Evolutionary conservation across 2,888 invertebrate genomes (phyloP).

Genomic region (Drosophila prostipennis): DNA sequence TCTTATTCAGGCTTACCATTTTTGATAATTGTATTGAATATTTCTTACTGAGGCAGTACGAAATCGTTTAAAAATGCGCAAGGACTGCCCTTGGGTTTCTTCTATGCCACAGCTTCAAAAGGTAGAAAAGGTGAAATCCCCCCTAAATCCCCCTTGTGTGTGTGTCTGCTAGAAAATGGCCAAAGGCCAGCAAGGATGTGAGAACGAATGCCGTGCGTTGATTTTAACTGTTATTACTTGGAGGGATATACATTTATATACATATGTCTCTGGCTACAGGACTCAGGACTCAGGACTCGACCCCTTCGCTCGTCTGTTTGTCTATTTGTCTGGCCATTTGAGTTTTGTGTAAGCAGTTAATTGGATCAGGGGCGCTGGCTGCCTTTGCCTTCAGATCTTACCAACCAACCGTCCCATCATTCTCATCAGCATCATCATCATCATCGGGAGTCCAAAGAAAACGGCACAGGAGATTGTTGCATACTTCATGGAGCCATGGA

Average conservation of each 20-base stretch:
- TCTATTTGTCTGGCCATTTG: slow-evolving; percentile 65
- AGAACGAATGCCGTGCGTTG: slow-evolving; percentile 69
- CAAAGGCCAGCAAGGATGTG: slow-evolving; percentile 62
- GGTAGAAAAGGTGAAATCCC: slow-evolving; percentile 10
- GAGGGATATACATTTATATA: not conserved
- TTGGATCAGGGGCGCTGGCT: slow-evolving; percentile 67
- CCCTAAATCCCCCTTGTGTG: not conserved
- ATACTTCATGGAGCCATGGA: slow-evolving; percentile 67
- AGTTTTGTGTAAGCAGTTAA: slow-evolving; percentile 79
- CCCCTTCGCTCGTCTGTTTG: not conserved
- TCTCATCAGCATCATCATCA: not conserved
- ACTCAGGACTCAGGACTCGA: not conserved
- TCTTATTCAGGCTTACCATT: too few species aligned
- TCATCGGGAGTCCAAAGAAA: not conserved
- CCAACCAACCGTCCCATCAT: slow-evolving; percentile 8
- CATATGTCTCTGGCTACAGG: slow-evolving; percentile 48
- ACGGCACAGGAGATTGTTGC: slow-evolving; percentile 60
- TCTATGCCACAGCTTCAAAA: slow-evolving; percentile 10
- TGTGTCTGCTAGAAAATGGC: slow-evolving; percentile 50
- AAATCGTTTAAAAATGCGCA: not conserved
- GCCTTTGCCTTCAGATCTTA: not conserved
- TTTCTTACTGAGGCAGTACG: too few species aligned
- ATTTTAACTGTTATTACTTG: slow-evolving; percentile 74
- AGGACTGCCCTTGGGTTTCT: not conserved
- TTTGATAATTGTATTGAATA: too few species aligned